Evolutionary conservation across 35 echinoderm and acorn worm species (phyloP), one percentile per base, ranked within the genome.

Genomic region (Lytechinus pictus): DNA sequence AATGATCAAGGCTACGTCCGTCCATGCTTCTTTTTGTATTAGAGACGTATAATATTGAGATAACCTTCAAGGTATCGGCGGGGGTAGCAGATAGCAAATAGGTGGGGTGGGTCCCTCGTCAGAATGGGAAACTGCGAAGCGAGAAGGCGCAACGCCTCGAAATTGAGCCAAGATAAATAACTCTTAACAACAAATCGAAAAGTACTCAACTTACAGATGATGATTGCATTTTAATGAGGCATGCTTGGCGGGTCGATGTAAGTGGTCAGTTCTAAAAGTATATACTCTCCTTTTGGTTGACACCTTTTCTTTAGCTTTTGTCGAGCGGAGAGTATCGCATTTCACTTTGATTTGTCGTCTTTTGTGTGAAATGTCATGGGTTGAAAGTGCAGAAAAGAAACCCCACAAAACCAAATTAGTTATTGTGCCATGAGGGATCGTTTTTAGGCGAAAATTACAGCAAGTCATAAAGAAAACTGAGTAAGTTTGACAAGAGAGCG

Each of bases 91-190:
- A 9, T 9, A 21, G 52, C 29, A 90, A 54, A 52, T 54, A 44
- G 52, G 52, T 33, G 88, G 88, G 88, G 88, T 52, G 88, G 88
- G 52, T 90, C 29, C 9, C 88, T n/a, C 44, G 33, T 44, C 56
- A 3, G 1, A 8, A 79, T 79, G n/a, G 19, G 14, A n/a, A 79
- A 24, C 66, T 4, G 66, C 66, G n/a, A 79, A 79, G 1, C n/a
- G 12, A 79, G 66, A 79, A 79, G 66, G 66, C 8, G 29, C 27
- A 44, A 90, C 88, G 88, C 16, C 52, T 90, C 88, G 88, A 28
- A 89, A 51, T 13, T 16, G 88, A 90, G 88, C 88, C 52, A 29
- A 54, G 88, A 54, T 90, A 90, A 90, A 89, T 89, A 89, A 90
- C 28, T 90, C 88, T 14, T 44, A 54, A 90, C 88, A 54, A 54